phyloP scores from a whole-genome alignment of 2,113 vertebrate species.

The Mohoua ochrocephala region DNA sequence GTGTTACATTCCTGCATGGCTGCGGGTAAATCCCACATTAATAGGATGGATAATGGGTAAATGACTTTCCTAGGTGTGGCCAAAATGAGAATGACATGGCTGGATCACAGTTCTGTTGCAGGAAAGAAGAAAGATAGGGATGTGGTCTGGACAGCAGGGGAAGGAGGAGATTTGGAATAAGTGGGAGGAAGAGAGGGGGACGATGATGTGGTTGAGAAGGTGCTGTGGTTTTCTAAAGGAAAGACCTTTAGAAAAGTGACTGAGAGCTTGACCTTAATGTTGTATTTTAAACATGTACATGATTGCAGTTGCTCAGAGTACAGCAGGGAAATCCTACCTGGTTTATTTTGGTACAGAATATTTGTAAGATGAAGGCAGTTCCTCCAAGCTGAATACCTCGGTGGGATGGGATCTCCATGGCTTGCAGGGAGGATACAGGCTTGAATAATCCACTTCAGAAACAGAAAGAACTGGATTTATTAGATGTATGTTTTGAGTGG shows the following conservation, averaged over 20 bases:
- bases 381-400: accelerated
- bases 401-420: not conserved
- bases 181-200: not conserved
- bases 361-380: not conserved
- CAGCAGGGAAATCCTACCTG: not conserved
- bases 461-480: not conserved
- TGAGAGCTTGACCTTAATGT: not conserved
- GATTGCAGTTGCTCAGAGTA: not conserved
- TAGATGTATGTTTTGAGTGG: not conserved
- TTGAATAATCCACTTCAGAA: not conserved
- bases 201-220: not conserved
- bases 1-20: not conserved
- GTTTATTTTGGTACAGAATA: not conserved
- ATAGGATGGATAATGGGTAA: not conserved
- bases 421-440: not conserved
- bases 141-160: not conserved
- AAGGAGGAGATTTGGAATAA: not conserved
- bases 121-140: not conserved
- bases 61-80: not conserved
- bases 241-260: not conserved
- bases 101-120: not conserved
- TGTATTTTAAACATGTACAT: not conserved
- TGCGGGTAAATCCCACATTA: not conserved
- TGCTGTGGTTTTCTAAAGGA: not conserved
- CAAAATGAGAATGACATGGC: not conserved